Conservation (phyloP, 2,888 invertebrate species). For the Drepanosiphum platanoidis region DNA sequence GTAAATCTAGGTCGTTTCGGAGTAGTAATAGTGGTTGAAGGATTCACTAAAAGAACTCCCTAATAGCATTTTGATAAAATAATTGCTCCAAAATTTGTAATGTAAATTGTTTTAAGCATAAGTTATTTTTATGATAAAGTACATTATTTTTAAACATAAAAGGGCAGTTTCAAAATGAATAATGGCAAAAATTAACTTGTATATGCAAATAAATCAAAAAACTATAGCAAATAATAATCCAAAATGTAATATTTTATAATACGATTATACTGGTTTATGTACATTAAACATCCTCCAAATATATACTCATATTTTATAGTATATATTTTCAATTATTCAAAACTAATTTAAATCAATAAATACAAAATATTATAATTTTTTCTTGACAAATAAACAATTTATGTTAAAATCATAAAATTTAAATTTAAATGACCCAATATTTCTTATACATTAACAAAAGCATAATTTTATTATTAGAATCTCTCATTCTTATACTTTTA, state of each 20-base stretch:
- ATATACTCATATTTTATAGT: background rate
- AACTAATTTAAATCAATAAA: too few relatives aligned
- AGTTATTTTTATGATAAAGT: slow-evolving; percentile 12
- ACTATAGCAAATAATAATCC: background rate
- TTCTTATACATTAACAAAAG: too few relatives aligned
- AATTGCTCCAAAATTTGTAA: slow-evolving; percentile 11
- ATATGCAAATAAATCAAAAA: background rate
- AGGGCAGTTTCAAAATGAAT: background rate
- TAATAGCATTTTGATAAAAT: background rate
- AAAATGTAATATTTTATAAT: background rate
- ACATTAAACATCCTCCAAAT: background rate
- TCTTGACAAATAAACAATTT: too few relatives aligned
- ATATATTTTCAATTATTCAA: too few relatives aligned
- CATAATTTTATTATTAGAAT: too few relatives aligned
- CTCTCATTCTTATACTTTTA: too few relatives aligned
- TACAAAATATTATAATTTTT: too few relatives aligned
- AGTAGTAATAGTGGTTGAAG: background rate
- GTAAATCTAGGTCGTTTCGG: background rate
- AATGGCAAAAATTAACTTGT: background rate
- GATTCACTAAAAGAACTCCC: background rate
- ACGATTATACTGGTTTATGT: background rate
- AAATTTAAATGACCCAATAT: too few relatives aligned
- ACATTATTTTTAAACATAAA: slow-evolving; percentile 8
- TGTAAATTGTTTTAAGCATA: slow-evolving; percentile 32
- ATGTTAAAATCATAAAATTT: too few relatives aligned